phyloP scores from a whole-genome alignment of 2,113 vertebrate genomes.

The Pseudorasbora parva region DNA sequence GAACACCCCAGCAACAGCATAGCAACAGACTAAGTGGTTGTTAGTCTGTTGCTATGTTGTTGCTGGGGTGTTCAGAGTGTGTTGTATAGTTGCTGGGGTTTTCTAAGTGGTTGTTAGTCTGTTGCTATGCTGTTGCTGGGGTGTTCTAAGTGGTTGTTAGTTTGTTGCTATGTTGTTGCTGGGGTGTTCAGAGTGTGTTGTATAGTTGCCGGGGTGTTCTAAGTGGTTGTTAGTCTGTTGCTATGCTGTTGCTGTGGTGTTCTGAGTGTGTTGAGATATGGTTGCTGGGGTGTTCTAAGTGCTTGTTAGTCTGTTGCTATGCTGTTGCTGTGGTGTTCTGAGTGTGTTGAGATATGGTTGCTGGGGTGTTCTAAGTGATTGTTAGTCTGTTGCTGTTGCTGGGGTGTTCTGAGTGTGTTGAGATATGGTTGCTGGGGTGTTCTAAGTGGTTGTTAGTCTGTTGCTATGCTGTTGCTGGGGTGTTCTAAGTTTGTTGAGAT shows the following conservation, averaged over 20 bases:
- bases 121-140: neutral
- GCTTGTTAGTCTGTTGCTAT: neutral
- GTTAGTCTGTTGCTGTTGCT: neutral
- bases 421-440: neutral
- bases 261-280: neutral
- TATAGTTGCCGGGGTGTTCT: too few species aligned
- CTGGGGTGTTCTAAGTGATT: neutral
- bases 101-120: neutral
- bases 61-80: too few species aligned
- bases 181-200: neutral
- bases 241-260: neutral
- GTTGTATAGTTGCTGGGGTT: too few species aligned
- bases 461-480: neutral
- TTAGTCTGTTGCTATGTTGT: too few species aligned
- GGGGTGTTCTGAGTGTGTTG: too few species aligned
- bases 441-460: neutral
- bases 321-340: neutral
- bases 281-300: neutral
- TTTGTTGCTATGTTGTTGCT: neutral
- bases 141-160: neutral
- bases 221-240: neutral
- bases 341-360: neutral
- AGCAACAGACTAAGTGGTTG: neutral
- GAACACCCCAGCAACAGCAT: neutral
- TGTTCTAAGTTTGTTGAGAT: neutral